Evolutionary conservation across 1,140 invertebrate species (phyloP), one percentile per base, ranked within the genome.

Genomic region (Wasmannia auropunctata): DNA sequence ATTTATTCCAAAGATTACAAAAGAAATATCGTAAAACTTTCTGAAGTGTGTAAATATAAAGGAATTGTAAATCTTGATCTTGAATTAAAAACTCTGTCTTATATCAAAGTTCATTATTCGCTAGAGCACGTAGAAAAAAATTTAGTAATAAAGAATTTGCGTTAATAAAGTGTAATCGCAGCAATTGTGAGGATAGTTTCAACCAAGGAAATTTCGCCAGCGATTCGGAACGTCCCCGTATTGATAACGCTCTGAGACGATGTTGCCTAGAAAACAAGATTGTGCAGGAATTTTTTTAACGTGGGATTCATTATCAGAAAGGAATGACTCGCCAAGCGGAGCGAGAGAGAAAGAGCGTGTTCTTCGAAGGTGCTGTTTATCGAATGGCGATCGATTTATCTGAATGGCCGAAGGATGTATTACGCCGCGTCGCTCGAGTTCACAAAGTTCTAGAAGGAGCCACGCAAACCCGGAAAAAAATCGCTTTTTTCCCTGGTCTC

Each of bases 341-440:
- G 74, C 19, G 11, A 46, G 22, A 16, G 25, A 67, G 34, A 54
- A n/a, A 5, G 54, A 58, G 56, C n/a, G 19, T 40, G 8, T 89
- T 80, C 54, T 54, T n/a, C 11, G 54, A 70, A 85, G 54, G 70
- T 80, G 65, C 65, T 37, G 14, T 28, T 83, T 74, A 83, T 86
- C 77, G 43, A 80, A 10, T 34, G 22, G 16, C 60, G 11, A 56
- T 77, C 25, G 14, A 37, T 46, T 87, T 87, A 87, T 87, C 75
- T 80, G 31, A 37, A 67, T 49, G 34, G 2, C 0, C n/a, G 56
- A 16, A 62, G 14, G 46, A 86, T 88, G 51, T 67, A n/a, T n/a
- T n/a, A 31, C 28, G 28, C 40, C 7, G n/a, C 56, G 11, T 11
- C 16, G 22, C n/a, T 6, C 16, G 28, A 51, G 31, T 25, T 56